These are phyloP conservation scores for Chelonus formosanus DNA, from an alignment of 2,888 invertebrate genomes.

Conservation along the genomic window DNA sequence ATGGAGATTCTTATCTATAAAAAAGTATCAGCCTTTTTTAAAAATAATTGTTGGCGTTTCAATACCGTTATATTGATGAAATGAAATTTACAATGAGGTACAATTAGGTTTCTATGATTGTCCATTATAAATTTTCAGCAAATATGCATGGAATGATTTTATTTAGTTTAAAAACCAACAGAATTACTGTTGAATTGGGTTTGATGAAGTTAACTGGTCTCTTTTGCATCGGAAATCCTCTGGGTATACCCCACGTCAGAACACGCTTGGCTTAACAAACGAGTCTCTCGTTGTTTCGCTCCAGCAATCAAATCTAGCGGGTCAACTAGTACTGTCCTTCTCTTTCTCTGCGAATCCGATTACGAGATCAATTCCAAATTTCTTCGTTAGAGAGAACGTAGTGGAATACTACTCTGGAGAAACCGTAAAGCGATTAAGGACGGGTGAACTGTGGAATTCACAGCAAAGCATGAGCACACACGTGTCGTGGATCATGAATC, in stretches of 20 bases:
- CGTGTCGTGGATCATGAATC: slow-evolving; percentile 2
- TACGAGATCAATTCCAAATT: slow-evolving; percentile 19
- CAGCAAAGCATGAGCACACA: background rate
- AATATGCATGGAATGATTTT: background rate
- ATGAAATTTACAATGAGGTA: too few relatives aligned
- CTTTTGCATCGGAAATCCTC: slow-evolving; percentile 14
- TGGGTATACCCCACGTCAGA: slow-evolving; percentile 21
- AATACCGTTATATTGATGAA: too few relatives aligned
- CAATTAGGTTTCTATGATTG: too few relatives aligned
- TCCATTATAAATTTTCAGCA: background rate
- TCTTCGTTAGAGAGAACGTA: slow-evolving; percentile 14
- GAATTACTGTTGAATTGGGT: slow-evolving; percentile 6
- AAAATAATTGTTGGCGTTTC: too few relatives aligned
- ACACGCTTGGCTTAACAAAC: slow-evolving; percentile 13
- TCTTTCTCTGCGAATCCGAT: slow-evolving; percentile 19
- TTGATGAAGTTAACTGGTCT: slow-evolving; percentile 13
- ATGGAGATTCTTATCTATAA: too few relatives aligned
- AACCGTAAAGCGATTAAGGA: slow-evolving; percentile 25
- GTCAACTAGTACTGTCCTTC: slow-evolving; percentile 10
- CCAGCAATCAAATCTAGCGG: slow-evolving; percentile 15
- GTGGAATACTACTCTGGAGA: background rate
- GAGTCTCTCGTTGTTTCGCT: slow-evolving; percentile 17
- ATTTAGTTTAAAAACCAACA: slow-evolving; percentile 1
- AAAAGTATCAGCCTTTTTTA: too few relatives aligned
- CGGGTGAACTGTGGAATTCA: slow-evolving; percentile 16